phyloP scores from a whole-genome alignment of 2,113 vertebrate species.

The Dissostichus mawsoni region DNA sequence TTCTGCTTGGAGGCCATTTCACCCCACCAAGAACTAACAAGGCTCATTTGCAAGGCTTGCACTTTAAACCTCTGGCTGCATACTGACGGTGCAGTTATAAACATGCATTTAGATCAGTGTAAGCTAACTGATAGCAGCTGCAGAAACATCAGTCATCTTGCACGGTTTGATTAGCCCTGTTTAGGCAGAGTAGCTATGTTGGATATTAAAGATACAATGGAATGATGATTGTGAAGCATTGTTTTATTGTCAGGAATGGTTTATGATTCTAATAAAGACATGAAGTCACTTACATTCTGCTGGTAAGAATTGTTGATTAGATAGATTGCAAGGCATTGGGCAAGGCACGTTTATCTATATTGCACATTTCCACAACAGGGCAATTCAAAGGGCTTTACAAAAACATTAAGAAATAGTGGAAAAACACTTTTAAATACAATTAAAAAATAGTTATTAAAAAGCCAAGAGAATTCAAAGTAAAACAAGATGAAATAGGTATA shows the following conservation, averaged over 20 bases:
- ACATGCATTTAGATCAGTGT: neutral
- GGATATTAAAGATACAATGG: neutral
- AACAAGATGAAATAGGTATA: too few species aligned
- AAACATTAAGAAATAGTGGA: too few species aligned
- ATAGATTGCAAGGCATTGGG: neutral
- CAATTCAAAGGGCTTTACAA: too few species aligned
- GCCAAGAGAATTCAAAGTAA: too few species aligned
- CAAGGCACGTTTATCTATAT: too few species aligned
- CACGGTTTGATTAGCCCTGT: neutral
- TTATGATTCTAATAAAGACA: neutral
- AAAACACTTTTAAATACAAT: too few species aligned
- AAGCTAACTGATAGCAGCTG: neutral
- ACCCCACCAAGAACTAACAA: slow-evolving; percentile 13
- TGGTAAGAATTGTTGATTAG: neutral
- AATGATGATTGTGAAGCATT: neutral
- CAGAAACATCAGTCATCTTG: neutral
- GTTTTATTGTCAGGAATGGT: neutral
- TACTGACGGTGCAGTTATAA: neutral
- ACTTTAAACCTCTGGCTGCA: slow-evolving; percentile 2
- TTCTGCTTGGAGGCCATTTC: slow-evolving; percentile 6
- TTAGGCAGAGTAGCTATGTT: neutral
- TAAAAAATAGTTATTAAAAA: too few species aligned
- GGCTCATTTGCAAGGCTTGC: neutral
- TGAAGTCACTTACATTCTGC: neutral
- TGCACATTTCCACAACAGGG: too few species aligned